Conservation (phyloP, 1,140 invertebrate genomes). For the Diplogasteroides magnus region DNA sequence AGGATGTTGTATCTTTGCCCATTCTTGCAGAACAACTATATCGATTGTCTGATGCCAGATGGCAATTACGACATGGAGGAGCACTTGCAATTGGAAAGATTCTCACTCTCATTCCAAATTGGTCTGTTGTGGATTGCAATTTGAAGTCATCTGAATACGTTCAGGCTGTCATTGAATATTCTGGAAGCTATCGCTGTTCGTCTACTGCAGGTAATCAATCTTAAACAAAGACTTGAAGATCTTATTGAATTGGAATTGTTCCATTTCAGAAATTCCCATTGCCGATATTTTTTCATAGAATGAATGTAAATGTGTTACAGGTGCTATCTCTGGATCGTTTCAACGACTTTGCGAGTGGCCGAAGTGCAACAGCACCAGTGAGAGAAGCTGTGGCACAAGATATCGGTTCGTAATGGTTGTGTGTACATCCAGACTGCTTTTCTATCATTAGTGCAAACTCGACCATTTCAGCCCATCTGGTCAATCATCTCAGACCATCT, state of each 20-base stretch:
- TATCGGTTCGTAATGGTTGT: neutral
- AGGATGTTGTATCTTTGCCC: too few relatives aligned
- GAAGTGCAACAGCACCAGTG: conserved; percentile 22
- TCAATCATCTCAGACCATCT: neutral
- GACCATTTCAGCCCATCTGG: neutral
- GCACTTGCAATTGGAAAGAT: conserved; percentile 18
- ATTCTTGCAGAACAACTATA: too few relatives aligned
- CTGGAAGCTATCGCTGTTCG: conserved; percentile 8
- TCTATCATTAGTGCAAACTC: neutral
- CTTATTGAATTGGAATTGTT: neutral
- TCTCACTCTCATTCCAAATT: neutral
- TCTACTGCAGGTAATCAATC: conserved; percentile 1
- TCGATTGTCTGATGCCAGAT: conserved; percentile 10
- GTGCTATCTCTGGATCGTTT: conserved; percentile 23
- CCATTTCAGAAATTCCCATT: neutral
- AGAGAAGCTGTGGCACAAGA: conserved; percentile 23
- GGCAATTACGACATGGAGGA: conserved; percentile 19
- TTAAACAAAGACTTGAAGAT: neutral
- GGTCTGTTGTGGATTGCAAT: too few relatives aligned
- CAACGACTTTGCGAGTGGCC: conserved; percentile 15
- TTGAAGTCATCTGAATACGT: too few relatives aligned
- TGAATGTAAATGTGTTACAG: neutral
- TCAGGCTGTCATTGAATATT: conserved; percentile 16
- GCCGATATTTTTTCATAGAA: neutral
- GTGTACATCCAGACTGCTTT: too few relatives aligned